Conservation (phyloP, 2,888 invertebrate species). For the Acleris laterana region DNA sequence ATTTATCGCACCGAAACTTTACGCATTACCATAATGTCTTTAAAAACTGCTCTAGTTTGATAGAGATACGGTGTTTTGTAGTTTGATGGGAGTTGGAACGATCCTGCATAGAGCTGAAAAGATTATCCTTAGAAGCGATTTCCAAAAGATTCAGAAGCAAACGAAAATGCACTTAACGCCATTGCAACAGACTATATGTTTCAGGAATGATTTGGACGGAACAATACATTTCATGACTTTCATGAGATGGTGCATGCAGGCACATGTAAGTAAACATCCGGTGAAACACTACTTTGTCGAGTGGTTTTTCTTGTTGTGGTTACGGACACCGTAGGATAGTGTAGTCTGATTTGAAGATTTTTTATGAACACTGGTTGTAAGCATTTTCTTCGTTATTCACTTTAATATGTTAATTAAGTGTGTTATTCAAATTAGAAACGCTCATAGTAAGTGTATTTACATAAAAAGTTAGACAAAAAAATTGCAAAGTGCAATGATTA, state of each 20-base stretch:
- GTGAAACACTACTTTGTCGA: constrained; percentile 54
- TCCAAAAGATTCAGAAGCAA: constrained; percentile 1
- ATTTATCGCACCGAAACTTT: constrained; percentile 21
- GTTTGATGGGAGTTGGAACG: constrained; percentile 19
- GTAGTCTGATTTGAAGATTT: constrained; percentile 12
- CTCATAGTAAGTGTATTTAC: constrained; percentile 11
- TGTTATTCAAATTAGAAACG: constrained; percentile 20
- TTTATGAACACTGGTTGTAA: neutral
- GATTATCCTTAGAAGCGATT: constrained; percentile 7
- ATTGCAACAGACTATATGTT: constrained; percentile 1
- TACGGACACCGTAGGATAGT: constrained; percentile 15
- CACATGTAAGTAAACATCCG: constrained; percentile 61
- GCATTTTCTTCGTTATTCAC: neutral
- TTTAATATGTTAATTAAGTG: neutral
- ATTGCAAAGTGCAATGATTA: constrained; percentile 8
- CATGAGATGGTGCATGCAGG: constrained; percentile 18
- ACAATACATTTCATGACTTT: neutral
- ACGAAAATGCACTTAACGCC: constrained; percentile 7
- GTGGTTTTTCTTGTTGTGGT: constrained; percentile 65
- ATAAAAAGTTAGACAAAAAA: constrained; percentile 24
- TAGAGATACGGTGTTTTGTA: constrained; percentile 22
- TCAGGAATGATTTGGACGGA: neutral
- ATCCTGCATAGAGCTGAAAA: constrained; percentile 6
- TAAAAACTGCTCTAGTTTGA: constrained; percentile 7
- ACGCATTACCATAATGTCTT: constrained; percentile 7